These are phyloP conservation scores for Idris sp. DNA, from an alignment of 1,140 invertebrate species.

Conservation along the genomic window DNA sequence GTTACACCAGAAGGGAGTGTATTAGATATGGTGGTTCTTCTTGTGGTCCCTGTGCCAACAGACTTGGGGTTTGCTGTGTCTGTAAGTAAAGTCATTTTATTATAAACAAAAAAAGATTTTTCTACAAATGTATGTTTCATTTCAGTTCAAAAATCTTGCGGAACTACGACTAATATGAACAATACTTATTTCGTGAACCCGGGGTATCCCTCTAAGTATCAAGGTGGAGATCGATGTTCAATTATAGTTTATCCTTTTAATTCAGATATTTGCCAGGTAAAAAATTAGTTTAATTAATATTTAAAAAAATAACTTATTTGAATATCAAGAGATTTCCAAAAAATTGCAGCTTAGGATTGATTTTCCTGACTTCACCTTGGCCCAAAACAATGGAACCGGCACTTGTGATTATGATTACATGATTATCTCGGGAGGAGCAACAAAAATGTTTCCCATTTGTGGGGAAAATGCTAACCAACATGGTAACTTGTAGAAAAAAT, in stretches of 20 bases:
- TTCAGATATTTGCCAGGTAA: conserved; percentile 85
- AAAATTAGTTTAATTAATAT: no score
- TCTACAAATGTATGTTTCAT: no score
- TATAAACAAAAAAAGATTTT: neutral
- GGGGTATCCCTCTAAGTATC: conserved; percentile 83
- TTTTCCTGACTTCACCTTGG: conserved; percentile 85
- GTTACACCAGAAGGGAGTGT: conserved; percentile 86
- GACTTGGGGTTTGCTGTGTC: conserved; percentile 86
- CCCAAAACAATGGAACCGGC: conserved; percentile 86
- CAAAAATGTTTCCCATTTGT: conserved; percentile 84
- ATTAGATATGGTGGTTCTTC: conserved; percentile 83
- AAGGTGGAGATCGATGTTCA: conserved; percentile 83
- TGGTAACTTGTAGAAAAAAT: conserved; percentile 77
- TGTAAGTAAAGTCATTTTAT: conserved; percentile 81
- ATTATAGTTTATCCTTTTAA: conserved; percentile 84
- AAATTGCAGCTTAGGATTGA: conserved; percentile 85
- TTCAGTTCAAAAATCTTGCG: conserved; percentile 84
- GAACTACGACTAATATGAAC: conserved; percentile 83
- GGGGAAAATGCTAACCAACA: conserved; percentile 90
- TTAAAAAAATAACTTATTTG: neutral
- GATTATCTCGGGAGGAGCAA: conserved; percentile 83
- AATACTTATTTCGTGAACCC: conserved; percentile 90
- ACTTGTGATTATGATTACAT: conserved; percentile 85
- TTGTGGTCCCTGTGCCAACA: conserved; percentile 85
- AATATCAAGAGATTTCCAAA: neutral